A percentile compares a stretch with the other conserved stretches of the same genome.
phyloP scores from a whole-genome alignment of 37 sponge, comb jelly and placozoan genomes.

The Theonella swinhoei region DNA sequence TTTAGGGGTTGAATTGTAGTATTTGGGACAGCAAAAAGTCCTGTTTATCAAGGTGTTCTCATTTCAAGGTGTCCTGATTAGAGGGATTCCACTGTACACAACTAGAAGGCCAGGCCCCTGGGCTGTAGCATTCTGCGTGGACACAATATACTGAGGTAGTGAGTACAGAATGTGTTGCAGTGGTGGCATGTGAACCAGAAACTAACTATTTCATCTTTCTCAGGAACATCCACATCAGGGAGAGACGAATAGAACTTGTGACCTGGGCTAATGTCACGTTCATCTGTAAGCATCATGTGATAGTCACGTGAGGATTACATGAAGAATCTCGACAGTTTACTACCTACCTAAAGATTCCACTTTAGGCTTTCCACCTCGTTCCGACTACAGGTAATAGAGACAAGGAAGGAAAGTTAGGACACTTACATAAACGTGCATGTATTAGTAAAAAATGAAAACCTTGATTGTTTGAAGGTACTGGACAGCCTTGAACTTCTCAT shows the following conservation, averaged over 20 bases:
- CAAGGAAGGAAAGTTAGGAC: not conserved
- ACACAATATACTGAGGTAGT: too few species aligned
- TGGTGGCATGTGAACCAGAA: too few species aligned
- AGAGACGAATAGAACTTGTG: slow-evolving; percentile 70
- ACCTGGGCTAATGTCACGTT: slow-evolving; percentile 35
- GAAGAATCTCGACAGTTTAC: not conserved
- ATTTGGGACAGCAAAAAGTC: too few species aligned
- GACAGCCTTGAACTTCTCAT: slow-evolving; percentile 94
- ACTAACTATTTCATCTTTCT: slow-evolving; percentile 35
- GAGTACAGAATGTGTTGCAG: too few species aligned
- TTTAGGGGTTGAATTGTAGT: too few species aligned
- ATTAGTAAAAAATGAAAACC: slow-evolving; percentile 18
- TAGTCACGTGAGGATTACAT: not conserved
- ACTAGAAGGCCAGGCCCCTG: too few species aligned
- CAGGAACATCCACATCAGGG: slow-evolving; percentile 35
- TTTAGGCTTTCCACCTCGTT: slow-evolving; percentile 73
- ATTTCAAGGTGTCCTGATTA: too few species aligned
- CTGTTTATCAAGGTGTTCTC: too few species aligned
- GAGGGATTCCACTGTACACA: too few species aligned
- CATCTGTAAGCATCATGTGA: slow-evolving; percentile 31
- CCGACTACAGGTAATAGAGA: slow-evolving; percentile 36
- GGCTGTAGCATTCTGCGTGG: too few species aligned
- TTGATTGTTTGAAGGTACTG: slow-evolving; percentile 87
- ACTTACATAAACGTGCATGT: not conserved
- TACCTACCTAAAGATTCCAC: slow-evolving; percentile 73